Evolutionary conservation across 2,797 vertebrate genomes (phyloP), one percentile per base, ranked within the genome.

Genomic region (Columba guinea): DNA sequence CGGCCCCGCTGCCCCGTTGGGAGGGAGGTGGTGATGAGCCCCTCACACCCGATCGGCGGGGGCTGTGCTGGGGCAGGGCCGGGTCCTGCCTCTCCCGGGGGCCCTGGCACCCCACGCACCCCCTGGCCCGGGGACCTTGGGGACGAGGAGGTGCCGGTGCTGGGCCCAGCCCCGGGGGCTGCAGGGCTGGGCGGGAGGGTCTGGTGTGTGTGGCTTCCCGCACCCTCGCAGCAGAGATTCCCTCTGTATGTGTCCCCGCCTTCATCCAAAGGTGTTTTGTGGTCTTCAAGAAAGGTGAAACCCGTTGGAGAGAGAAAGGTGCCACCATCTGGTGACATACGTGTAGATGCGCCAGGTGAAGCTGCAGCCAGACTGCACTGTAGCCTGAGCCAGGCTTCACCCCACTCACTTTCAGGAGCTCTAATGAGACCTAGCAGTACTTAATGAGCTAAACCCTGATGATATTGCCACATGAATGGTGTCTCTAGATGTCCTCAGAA

Each of bases 211-310:
- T 0, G 39, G 22, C 7, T 18, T 17, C 2, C 14, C 5, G 13
- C 4, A 0, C 18, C 8, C 23, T 22, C 13, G 4, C 13, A 1
- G 37, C 26, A 2, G 19, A 24, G 8, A 0, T 16, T 39, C 10
- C 11, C 3, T 3, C 30, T 1, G 0, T 3, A 0, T 1, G 24
- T 10, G 34, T 30, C 22, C 10, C 2, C 3, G 0, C 0, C 3
- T 9, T 28, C 27, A 27, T 7, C 18, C 19, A 0, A 2, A 46
- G 37, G 14, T 14, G 35, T 4, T 23, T 23, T 22, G 8, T 28
- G 17, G 2, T 8, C 30, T 30, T 30, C 21, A 1, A 5, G 15
- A 17, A 28, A 22, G 10, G 2, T 7, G 20, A 14, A 49, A 8
- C 2, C 8, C 10, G 5, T 15, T 3, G 35, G 44, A 21, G 21